A percentile compares a stretch with the other conserved stretches of the same genome.
These are phyloP conservation scores for Proales similis DNA, from an alignment of 1,140 invertebrate species.

Conservation along the genomic window DNA sequence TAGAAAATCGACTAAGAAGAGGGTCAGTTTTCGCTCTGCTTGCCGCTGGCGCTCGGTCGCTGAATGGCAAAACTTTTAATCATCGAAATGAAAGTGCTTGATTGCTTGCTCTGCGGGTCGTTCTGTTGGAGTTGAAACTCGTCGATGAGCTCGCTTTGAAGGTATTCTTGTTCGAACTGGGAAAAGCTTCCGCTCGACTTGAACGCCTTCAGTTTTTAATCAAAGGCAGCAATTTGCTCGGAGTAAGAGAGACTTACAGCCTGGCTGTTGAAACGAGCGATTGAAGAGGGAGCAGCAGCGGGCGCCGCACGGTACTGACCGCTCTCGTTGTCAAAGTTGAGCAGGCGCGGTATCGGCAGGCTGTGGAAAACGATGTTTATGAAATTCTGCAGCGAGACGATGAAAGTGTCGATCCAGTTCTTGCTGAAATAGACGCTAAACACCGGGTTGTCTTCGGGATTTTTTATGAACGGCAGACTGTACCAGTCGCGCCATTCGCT, in stretches of 20 bases:
- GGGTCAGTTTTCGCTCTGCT: no score
- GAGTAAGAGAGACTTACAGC: no score
- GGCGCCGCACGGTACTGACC: not conserved
- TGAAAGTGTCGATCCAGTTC: constrained; percentile 86
- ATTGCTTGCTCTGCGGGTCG: not conserved
- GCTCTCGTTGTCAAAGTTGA: constrained; percentile 9
- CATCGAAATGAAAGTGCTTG: constrained; percentile 24
- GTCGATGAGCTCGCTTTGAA: constrained; percentile 16
- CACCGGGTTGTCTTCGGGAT: constrained; percentile 76
- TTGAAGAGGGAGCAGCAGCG: not conserved
- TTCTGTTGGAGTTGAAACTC: constrained; percentile 22
- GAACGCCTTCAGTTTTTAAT: no score
- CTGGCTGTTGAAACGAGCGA: no score
- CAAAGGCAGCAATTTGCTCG: no score
- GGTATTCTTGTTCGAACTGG: constrained; percentile 5
- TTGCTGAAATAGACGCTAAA: constrained; percentile 82
- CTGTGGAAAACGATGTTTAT: constrained; percentile 69
- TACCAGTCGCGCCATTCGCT: constrained; percentile 95
- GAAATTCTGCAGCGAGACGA: constrained; percentile 88
- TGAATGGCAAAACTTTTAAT: constrained; percentile 29
- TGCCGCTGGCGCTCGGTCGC: no score
- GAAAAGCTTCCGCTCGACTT: not conserved
- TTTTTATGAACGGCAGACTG: constrained; percentile 79
- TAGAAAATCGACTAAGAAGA: no score
- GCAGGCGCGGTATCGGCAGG: constrained; percentile 51